Evolutionary conservation across 2,797 vertebrate species (phyloP).

Genomic region (Toxotes lorentzi): DNA sequence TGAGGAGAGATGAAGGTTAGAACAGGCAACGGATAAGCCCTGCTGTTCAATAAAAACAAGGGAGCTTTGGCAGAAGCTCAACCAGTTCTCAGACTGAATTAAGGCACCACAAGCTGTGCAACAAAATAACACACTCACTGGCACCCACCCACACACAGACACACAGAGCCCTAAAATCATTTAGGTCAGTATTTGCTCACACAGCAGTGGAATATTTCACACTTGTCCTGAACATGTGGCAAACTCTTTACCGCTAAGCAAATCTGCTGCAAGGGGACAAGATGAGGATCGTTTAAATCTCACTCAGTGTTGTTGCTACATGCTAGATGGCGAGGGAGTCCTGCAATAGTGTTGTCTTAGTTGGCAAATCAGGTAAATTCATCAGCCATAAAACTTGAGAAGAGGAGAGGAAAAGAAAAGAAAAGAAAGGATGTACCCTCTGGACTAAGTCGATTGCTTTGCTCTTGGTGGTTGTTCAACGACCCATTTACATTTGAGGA

Average conservation of each 20-base stretch:
- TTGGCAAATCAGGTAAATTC: slow-evolving; percentile 5
- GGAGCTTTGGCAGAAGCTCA: slow-evolving; percentile 19
- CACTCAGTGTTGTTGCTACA: slow-evolving; percentile 8
- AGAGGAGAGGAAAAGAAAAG: neutral
- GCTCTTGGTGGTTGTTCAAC: slow-evolving; percentile 79
- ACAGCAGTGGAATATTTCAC: slow-evolving; percentile 16
- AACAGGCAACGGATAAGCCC: neutral
- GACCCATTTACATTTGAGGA: slow-evolving; percentile 89
- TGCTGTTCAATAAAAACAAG: neutral
- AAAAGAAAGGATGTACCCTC: slow-evolving; percentile 86
- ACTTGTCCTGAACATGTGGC: neutral
- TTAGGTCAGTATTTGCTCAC: slow-evolving; percentile 32
- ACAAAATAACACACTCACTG: slow-evolving; percentile 24
- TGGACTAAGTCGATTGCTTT: slow-evolving; percentile 85
- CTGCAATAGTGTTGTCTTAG: neutral
- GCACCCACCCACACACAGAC: neutral
- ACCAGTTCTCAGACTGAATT: slow-evolving; percentile 17
- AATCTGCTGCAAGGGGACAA: slow-evolving; percentile 18
- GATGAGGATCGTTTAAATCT: slow-evolving; percentile 7
- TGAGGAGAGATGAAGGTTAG: slow-evolving; percentile 40
- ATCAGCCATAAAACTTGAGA: neutral
- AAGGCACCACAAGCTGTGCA: slow-evolving; percentile 26
- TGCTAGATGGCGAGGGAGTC: neutral
- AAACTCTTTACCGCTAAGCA: slow-evolving; percentile 6
- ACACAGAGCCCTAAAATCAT: neutral